Evolutionary conservation across 2,797 vertebrate genomes (phyloP), one percentile per base, ranked within the genome.

Genomic region (Sylvilagus floridanus): DNA sequence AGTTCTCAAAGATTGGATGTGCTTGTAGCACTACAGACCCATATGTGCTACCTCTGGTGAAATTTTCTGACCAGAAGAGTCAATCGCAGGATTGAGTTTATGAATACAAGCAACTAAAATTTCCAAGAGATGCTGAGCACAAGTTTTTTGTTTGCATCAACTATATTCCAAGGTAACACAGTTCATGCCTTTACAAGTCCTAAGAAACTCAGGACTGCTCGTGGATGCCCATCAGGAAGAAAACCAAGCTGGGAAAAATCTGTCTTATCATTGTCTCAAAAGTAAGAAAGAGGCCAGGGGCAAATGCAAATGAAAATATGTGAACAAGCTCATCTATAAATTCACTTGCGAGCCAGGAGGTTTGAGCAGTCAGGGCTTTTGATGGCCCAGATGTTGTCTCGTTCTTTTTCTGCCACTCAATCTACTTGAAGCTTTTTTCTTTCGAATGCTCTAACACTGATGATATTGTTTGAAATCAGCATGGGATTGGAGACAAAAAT

Each of bases 401-500:
- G 6, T 77, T 92, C 79, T 92, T 86, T 95, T 90, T 86, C 71
- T 76, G 65, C 65, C 71, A 75, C 69, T 92, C 75, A 37, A 1
- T 81, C 63, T 57, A 76, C 79, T 89, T 37, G 17, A 17, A 37
- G 6, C 3, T 77, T 90, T 83, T 60, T 35, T 17, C 62, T 14
- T 93, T 73, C 85, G 60, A 92, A 91, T 60, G 75, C 35, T 96
- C 62, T 84, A 86, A 91, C 11, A 7, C 60, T 89, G 91, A 84
- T 84, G 89, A 85, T 85, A 66, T 54, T 96, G 57, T 89, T 90
- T 94, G 81, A 95, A 95, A 84, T 83, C 85, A 76, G 66, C 90
- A 91, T 84, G 90, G 32, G 76, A 93, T 75, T 77, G 73, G n/a
- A 90, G 52, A 73, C 62, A 72, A 65, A 94, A 96, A 81, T 60